Evolutionary conservation across 2,888 invertebrate genomes (phyloP), one percentile per base, ranked within the genome.

Genomic region (Nomada ferruginata): DNA sequence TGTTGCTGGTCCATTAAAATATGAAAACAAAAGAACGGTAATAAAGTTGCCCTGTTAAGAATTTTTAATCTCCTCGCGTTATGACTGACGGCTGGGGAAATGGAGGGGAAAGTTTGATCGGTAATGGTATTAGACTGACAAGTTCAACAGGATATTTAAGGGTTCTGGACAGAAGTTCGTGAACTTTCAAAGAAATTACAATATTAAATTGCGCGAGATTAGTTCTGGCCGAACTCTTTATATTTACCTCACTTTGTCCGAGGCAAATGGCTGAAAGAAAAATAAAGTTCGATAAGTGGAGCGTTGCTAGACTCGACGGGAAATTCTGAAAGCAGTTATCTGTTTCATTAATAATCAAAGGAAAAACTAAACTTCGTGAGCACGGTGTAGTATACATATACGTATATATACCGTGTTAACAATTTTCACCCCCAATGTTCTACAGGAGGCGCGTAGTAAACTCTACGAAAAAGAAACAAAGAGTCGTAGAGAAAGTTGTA

Each of bases 121-220:
- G 64, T 72, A 55, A 72, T 26, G 59, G 47, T 68, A 44, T 69
- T 76, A 69, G 44, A 53, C 26, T 23, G 18, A 23, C 42, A 72
- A 76, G 64, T 64, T 47, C 72, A 50, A 59, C 63, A 44, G 15
- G 70, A 70, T 76, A 63, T 71, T 74, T 55, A 57, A 66, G 47
- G 60, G 15, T 44, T 11, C 29, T 11, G 18, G 29, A 9, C 20
- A 7, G 29, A 65, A 73, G 64, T 63, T 57, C 13, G 20, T 2
- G 10, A 65, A 73, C 66, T 57, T 36, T 20, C 20, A 4, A 15
- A 44, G 47, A 57, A 65, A 73, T 73, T 73, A 73, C 20, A 73
- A 73, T 73, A 73, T 65, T 65, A 66, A 73, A 73, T 65, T 57
- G 47, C 15, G 29, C 29, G 15, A 57, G n/a, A 73, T 57, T 72